Percentiles rank a stretch among this genome's conserved stretches.
These are phyloP conservation scores for Microctenopoma stevenorrisi DNA, from an alignment of 2,797 vertebrate genomes.

Conservation along the genomic window DNA sequence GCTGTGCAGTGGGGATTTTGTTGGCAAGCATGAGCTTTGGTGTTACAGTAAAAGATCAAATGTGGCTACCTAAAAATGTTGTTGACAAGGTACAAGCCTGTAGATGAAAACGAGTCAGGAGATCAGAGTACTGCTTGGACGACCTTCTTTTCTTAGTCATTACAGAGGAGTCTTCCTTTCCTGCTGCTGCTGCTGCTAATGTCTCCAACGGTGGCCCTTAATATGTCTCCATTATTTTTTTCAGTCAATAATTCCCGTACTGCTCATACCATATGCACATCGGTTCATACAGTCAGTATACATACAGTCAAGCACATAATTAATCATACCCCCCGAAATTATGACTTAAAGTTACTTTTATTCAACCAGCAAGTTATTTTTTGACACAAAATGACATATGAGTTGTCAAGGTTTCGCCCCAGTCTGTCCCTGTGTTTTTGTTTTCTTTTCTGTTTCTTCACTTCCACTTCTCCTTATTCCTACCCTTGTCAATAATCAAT, in stretches of 20 bases:
- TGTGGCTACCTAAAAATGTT: slow-evolving; percentile 67
- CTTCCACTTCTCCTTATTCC: too few species aligned
- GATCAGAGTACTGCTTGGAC: slow-evolving; percentile 24
- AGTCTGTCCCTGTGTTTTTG: too few species aligned
- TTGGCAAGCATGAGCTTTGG: slow-evolving; percentile 35
- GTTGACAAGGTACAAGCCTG: slow-evolving; percentile 54
- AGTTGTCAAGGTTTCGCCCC: too few species aligned
- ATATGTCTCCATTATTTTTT: not conserved
- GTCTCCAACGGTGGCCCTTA: not conserved
- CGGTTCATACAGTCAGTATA: not conserved
- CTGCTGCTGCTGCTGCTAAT: not conserved
- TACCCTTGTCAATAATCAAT: too few species aligned
- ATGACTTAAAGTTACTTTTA: too few species aligned
- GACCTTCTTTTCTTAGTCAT: slow-evolving; percentile 23
- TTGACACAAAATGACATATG: too few species aligned
- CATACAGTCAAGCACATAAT: not conserved
- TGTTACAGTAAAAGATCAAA: slow-evolving; percentile 44
- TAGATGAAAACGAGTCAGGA: slow-evolving; percentile 41
- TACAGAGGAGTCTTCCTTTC: not conserved
- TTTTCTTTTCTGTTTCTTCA: too few species aligned
- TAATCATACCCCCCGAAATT: too few species aligned
- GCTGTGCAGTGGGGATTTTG: slow-evolving; percentile 45
- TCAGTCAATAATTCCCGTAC: not conserved
- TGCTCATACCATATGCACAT: not conserved
- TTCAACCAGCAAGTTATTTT: too few species aligned